phyloP scores from a whole-genome alignment of 2,113 vertebrate genomes.

The Heloderma charlesbogerti region DNA sequence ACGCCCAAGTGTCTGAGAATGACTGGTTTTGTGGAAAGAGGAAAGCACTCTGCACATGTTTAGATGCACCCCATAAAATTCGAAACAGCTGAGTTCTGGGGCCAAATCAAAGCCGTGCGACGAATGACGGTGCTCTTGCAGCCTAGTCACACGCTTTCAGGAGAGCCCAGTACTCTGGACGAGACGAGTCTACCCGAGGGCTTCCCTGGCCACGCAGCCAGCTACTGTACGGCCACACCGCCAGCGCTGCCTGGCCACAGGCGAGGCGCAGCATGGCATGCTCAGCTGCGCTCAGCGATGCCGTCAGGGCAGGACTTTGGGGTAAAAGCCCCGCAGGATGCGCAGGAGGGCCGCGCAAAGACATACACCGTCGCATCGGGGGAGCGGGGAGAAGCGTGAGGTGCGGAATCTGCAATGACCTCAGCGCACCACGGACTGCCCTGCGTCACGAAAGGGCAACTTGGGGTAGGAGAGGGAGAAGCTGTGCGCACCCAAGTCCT shows the following conservation, averaged over 20 bases:
- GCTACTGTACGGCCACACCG: no score
- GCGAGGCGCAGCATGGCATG: no score
- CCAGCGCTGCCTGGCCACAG: not conserved
- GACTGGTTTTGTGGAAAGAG: not conserved
- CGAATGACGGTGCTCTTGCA: not conserved
- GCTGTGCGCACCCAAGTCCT: not conserved
- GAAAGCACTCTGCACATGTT: not conserved
- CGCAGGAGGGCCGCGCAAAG: no score
- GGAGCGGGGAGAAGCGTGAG: no score
- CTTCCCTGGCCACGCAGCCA: no score
- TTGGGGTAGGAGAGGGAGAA: not conserved
- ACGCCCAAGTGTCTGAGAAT: not conserved
- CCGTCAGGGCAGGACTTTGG: no score
- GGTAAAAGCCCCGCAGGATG: no score
- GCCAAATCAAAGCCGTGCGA: not conserved
- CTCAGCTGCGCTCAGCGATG: no score
- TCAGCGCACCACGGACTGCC: not conserved
- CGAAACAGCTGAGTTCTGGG: not conserved
- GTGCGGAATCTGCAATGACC: not conserved
- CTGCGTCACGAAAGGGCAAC: not conserved
- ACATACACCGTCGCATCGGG: no score
- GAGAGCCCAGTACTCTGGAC: not conserved
- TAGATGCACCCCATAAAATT: not conserved
- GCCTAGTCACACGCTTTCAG: not conserved
- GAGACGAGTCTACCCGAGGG: no score